Base-by-base conservation (phyloP, 64 coral and sea anemone genomes). In the Astreopora myriophthalma region DNA sequence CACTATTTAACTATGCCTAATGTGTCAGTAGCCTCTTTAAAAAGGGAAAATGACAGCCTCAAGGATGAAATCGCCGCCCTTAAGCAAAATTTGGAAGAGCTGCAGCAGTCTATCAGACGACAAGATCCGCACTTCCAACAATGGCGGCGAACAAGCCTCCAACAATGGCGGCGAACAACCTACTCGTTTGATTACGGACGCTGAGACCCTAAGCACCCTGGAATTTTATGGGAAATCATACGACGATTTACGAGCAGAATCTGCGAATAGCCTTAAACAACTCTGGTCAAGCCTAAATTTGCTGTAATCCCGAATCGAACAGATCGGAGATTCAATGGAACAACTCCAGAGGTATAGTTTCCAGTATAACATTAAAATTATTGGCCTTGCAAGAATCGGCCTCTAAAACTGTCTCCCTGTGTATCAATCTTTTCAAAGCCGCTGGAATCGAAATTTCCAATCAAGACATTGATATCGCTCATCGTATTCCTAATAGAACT, bases 131-230 rank as follows among this genome's bases (percentile, higher is more conserved):
- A 55, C 49, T 55, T 86, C 60, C 40, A 42, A 68, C n/a, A 86
- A 86, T 86, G 83, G 64, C 83, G 62, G 83, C 83, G 83, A 86
- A 86, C 49, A 55, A 55, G 8, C 49, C 40, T 46, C 40, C 40
- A 46, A 46, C 40, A 42, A 42, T 42, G 39, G 39, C 39, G 39
- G 39, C 1, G 39, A 42, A 42, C 39, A 42, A 42, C 39, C 39
- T 42, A 42, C 58, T 62, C 58, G 8, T 23, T 62, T 62, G 58
- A 62, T 62, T 62, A 62, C 58, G 58, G 58, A 62, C 58, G 58
- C 58, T 62, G 58, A 62, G 14, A 22, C 58, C 58, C 58, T 62
- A 62, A 62, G 58, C 58, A 42, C 39, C 39, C 39, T 42, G 0
- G 39, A 42, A 42, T 42, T 42, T 42, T 42, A 42, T 1, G 39